phyloP scores from a whole-genome alignment of 2,797 vertebrate species.

The Ctenosaura bakeri region DNA sequence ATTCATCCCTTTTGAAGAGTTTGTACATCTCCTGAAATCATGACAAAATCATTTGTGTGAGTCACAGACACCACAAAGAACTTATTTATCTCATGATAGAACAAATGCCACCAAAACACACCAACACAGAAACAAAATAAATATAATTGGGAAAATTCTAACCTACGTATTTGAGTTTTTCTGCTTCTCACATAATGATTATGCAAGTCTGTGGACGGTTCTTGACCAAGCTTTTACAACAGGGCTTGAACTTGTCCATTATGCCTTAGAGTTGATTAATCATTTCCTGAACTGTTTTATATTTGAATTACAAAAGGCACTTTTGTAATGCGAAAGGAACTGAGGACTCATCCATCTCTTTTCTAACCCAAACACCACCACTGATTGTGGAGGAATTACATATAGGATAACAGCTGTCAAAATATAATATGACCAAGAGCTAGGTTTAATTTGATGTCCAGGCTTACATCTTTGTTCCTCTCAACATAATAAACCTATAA shows the following conservation, averaged over 20 bases:
- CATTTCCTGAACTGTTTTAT: conserved; percentile 50
- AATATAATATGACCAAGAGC: neutral
- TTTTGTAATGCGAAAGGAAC: neutral
- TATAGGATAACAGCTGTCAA: conserved; percentile 13
- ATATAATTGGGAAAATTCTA: conserved; percentile 1
- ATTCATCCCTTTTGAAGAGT: neutral
- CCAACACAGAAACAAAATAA: neutral
- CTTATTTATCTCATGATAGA: neutral
- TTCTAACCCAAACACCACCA: conserved; percentile 5
- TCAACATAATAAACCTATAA: neutral
- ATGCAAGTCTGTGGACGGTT: neutral
- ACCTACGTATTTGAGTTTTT: neutral
- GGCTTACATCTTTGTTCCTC: neutral
- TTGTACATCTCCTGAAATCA: conserved; percentile 9
- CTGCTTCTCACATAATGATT: conserved; percentile 10
- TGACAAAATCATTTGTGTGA: neutral
- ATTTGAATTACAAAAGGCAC: conserved; percentile 37
- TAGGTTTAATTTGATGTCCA: neutral
- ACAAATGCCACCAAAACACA: neutral
- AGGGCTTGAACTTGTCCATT: conserved; percentile 54
- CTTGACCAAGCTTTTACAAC: conserved; percentile 25
- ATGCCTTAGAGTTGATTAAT: conserved; percentile 22
- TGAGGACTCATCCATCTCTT: neutral
- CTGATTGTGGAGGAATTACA: neutral
- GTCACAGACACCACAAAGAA: neutral